Evolutionary conservation across 2,888 invertebrate species (phyloP).

Genomic region (Lamellibrachia satsuma): DNA sequence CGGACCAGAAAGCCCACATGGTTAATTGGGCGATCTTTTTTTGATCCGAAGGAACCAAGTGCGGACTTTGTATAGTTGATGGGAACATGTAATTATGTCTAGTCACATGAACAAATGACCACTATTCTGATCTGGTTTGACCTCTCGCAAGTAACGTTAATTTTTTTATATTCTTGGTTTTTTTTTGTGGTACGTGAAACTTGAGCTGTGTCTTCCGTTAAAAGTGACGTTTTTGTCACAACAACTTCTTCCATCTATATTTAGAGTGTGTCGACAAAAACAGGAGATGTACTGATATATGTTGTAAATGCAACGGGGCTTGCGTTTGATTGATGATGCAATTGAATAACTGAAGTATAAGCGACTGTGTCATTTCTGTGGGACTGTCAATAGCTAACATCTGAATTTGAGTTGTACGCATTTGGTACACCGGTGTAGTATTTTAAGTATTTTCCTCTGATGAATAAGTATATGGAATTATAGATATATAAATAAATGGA

Average conservation of each 20-base stretch:
- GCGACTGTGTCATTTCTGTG: background rate
- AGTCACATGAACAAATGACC: background rate
- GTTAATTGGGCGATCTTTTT: background rate
- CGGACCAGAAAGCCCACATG: background rate
- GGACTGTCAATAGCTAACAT: background rate
- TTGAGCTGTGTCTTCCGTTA: background rate
- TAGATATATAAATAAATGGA: background rate
- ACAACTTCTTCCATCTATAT: background rate
- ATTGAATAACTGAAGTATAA: background rate
- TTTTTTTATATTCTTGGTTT: background rate
- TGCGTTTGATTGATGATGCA: background rate
- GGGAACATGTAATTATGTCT: background rate
- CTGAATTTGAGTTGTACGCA: background rate
- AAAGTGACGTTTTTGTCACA: background rate
- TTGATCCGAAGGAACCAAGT: background rate
- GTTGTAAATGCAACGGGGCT: background rate
- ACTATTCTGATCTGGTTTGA: background rate
- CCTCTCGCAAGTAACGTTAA: background rate
- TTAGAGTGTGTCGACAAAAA: background rate
- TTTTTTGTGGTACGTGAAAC: background rate
- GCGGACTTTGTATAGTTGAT: background rate
- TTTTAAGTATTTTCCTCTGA: too few species aligned
- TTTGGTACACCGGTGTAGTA: background rate
- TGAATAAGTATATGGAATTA: too few species aligned
- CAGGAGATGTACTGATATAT: background rate